Base-by-base conservation (phyloP, 2,888 invertebrate species). In the Cordylochernes scorpioides region DNA sequence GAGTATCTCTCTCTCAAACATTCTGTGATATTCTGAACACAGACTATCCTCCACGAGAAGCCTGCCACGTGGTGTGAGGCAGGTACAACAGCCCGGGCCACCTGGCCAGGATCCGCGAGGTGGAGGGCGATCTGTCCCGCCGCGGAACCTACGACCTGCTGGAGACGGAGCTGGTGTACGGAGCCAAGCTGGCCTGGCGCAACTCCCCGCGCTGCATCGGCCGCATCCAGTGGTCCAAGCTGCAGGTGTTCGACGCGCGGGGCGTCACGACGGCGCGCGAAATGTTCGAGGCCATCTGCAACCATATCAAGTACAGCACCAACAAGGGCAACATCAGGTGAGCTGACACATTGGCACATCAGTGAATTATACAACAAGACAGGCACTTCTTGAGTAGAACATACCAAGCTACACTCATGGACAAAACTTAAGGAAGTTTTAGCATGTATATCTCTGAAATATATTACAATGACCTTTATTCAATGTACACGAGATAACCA, bases 291-390 rank as follows among this genome's bases (percentile, higher is more conserved):
- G 84, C 86, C 2, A 62, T 88, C 29, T 86, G 86, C 57, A 84
- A 84, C 55, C 88, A 88, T 54, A 82, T 91, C 46, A 86, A 86
- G 54, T 88, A 86, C 58, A 77, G 77, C 50, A 86, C 86, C 24
- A 91, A 91, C 56, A 84, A 82, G 58, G 88, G 88, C 45, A 86
- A 86, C 53, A 73, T 88, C 43, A 69, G 86, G 84, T 84, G 50
- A 29, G 30, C 24, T n/a, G 14, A n/a, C n/a, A n/a, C n/a, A n/a
- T n/a, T n/a, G n/a, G n/a, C n/a, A n/a, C n/a, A n/a, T n/a, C n/a
- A n/a, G n/a, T n/a, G n/a, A n/a, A n/a, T n/a, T n/a, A n/a, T n/a
- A n/a, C n/a, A n/a, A n/a, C n/a, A n/a, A n/a, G n/a, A n/a, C n/a
- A n/a, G n/a, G n/a, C n/a, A n/a, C n/a, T n/a, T n/a, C n/a, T n/a